Percentiles rank a stretch among this genome's conserved stretches.
These are phyloP conservation scores for Chelmon rostratus DNA, from an alignment of 2,797 vertebrate species.

Conservation along the genomic window DNA sequence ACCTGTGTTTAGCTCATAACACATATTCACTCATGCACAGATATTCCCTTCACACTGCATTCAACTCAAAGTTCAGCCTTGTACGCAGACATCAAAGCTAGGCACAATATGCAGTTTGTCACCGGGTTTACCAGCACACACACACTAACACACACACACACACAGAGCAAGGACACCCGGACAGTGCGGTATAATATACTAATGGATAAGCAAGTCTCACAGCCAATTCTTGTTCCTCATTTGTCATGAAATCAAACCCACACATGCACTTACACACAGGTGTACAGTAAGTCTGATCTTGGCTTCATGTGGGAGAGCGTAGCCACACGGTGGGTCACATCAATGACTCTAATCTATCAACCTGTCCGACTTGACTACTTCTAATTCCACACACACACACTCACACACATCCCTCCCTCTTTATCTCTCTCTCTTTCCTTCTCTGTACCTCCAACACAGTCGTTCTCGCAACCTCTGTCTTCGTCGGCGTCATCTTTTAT, in stretches of 20 bases:
- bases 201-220: conserved; percentile 63
- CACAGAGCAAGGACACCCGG: conserved; percentile 58
- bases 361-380: conserved; percentile 61
- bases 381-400: conserved; percentile 33
- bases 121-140: conserved; percentile 20
- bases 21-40: conserved; percentile 51
- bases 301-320: conserved; percentile 48
- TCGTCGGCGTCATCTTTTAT: conserved; percentile 23
- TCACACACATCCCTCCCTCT: background rate
- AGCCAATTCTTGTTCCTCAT: conserved; percentile 59
- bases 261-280: conserved; percentile 16
- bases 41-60: conserved; percentile 56
- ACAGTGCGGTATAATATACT: conserved; percentile 60
- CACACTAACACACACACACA: conserved; percentile 22
- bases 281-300: conserved; percentile 31
- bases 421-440: background rate
- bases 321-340: conserved; percentile 58
- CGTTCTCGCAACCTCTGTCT: conserved; percentile 9
- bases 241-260: conserved; percentile 57
- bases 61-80: conserved; percentile 56
- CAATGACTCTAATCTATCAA: conserved; percentile 73
- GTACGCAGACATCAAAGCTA: conserved; percentile 42
- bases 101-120: conserved; percentile 51
- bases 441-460: background rate
- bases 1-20: conserved; percentile 62